Evolutionary conservation across 1,140 invertebrate genomes (phyloP).

Genomic region (Melanaphis sacchari): DNA sequence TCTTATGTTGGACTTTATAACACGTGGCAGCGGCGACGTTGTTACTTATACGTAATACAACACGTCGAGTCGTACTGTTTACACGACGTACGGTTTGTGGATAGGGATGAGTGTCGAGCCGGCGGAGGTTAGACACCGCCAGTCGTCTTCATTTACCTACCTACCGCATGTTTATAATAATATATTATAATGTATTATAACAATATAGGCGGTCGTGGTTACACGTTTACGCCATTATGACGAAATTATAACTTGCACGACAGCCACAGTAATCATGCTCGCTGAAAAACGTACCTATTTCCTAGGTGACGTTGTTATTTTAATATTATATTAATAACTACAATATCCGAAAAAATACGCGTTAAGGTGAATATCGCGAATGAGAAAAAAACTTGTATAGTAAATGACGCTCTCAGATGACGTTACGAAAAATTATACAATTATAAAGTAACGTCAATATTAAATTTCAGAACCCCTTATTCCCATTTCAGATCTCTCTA

Average conservation of each 20-base stretch:
- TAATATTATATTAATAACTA: neutral
- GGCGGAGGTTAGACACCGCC: too few relatives aligned
- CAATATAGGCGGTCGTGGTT: neutral
- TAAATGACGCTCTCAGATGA: neutral
- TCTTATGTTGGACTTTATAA: neutral
- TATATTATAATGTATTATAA: neutral
- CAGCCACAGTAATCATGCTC: neutral
- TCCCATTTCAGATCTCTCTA: too few relatives aligned
- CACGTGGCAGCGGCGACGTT: neutral
- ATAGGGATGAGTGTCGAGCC: neutral
- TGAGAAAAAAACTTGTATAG: neutral
- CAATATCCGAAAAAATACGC: neutral
- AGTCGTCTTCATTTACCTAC: neutral
- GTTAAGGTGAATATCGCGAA: neutral
- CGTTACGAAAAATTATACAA: too few relatives aligned
- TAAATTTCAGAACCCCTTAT: too few relatives aligned
- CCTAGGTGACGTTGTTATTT: neutral
- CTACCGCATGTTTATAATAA: neutral
- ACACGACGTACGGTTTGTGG: neutral
- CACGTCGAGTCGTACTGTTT: neutral
- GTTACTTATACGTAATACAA: neutral
- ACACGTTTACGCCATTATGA: constrained; percentile 28
- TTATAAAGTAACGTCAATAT: too few relatives aligned
- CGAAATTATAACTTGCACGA: neutral
- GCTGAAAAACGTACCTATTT: neutral